A percentile compares a stretch with the other conserved stretches of the same genome.
phyloP scores from a whole-genome alignment of 1,140 invertebrate genomes.

The Ips typographus region DNA sequence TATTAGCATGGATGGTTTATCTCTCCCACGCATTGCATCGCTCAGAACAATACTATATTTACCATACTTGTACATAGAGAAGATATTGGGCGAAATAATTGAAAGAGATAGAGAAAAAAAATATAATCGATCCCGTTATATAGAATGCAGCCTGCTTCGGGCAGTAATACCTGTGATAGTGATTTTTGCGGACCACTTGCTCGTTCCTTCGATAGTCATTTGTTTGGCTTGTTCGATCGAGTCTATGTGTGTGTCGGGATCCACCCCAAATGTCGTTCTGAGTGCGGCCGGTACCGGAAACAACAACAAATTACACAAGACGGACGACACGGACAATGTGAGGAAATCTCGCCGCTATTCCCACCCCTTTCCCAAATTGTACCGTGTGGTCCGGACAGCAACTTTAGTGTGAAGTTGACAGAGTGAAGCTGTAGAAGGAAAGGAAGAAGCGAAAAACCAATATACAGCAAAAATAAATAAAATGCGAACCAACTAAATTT shows the following conservation, averaged over 20 bases:
- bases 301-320: conserved; percentile 50
- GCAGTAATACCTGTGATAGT: conserved; percentile 85
- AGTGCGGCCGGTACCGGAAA: conserved; percentile 59
- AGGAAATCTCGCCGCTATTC: neutral
- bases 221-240: conserved; percentile 96
- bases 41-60: too few species aligned
- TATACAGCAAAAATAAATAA: too few species aligned
- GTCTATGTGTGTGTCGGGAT: conserved; percentile 98
- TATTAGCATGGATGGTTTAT: too few species aligned
- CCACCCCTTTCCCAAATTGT: conserved; percentile 1
- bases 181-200: conserved; percentile 99
- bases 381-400: neutral
- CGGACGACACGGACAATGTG: conserved; percentile 13
- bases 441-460: too few species aligned
- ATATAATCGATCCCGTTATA: neutral
- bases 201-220: conserved; percentile 98
- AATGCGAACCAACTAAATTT: too few species aligned
- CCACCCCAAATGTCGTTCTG: conserved; percentile 95
- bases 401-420: too few species aligned
- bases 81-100: too few species aligned
- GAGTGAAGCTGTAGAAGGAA: too few species aligned
- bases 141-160: conserved; percentile 50
- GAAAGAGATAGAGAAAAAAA: neutral
- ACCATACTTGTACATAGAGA: too few species aligned
- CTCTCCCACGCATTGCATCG: too few species aligned